Base-by-base conservation (phyloP, 92 coral and sea anemone genomes). In the Epizoanthus scotinus region DNA sequence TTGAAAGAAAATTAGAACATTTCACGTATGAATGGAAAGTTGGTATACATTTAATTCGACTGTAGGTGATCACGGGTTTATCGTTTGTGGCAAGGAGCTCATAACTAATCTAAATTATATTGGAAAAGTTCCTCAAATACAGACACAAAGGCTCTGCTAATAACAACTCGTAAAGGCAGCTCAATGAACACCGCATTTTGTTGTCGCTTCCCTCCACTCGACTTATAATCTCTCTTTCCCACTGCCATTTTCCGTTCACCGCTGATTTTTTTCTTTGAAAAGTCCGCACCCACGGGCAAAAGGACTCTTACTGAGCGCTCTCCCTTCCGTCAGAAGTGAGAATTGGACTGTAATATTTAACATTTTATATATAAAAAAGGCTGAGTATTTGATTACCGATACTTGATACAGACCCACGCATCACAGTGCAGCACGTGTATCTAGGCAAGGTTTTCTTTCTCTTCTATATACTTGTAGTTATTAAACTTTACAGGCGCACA, bases 101-200 rank as follows among this genome's bases (percentile, higher is more conserved):
- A 75, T 54, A 59, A 75, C 67, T 75, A 75, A 75, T 75, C 81
- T 38, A 75, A 75, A 75, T 75, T 75, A 75, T 31, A 75, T 75
- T 75, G 81, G 22, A 59, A 44, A 75, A 75, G 81, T 59, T 59
- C 61, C 20, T 40, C 68, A 75, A 75, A 75, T 68, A 75, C 60
- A 75, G 38, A 75, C 81, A 75, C 60, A 75, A 59, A 75, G 81
- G 40, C 20, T 34, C 61, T 75, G 58, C 68, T 57, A 75, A 75
- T 59, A 75, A 59, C 69, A 38, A 54, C 78, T 75, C 81, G 17
- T 58, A 75, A 68, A 75, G 63, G 49, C 81, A 75, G 55, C 81
- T 75, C 67, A 49, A 75, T 36, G 14, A 60, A 75, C 49, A 25
- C 81, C 52, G 68, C 56, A 27, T 5, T 24, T 15, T 5, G 81